Base-by-base conservation (phyloP, 2,888 invertebrate species). In the Eucera pruinosa region DNA sequence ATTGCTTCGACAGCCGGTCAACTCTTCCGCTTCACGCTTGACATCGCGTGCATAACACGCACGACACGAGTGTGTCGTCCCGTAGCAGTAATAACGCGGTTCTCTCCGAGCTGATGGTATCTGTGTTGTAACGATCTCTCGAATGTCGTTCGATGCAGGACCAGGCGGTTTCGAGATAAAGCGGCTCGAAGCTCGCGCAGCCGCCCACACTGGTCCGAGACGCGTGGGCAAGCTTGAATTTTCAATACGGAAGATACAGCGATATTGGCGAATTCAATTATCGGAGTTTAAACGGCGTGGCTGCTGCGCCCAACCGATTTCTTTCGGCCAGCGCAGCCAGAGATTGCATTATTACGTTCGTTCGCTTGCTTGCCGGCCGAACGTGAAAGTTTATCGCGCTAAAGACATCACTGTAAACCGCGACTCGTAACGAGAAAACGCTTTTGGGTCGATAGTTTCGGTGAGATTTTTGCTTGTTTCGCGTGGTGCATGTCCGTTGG, bases 261-360 rank as follows among this genome's bases (percentile, higher is more conserved):
- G 65, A 75, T 69, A 75, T 62, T 27, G 69, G 50, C 20, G 62
- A 75, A 76, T 78, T 78, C 78, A 75, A 78, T 78, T 78, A 78
- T 70, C 61, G 41, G 15, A 33, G n/a, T 50, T 75, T 75, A 70
- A 78, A 66, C 69, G 50, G 36, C 23, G 36, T 23, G 64, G 36
- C 23, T 50, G 36, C 50, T 50, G 48, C 20, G 13, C 47, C 13
- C 23, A 9, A 30, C 2, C 13, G 41, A 39, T 39, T 45, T 60
- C 43, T 66, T 72, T 48, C 39, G 15, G 9, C 7, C 45, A 3
- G 23, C 5, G 13, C 23, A 11, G 2, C 39, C 39, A 20, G 52
- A 20, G 41, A 61, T 54, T 15, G 13, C 27, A 20, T 41, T 50
- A 27, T 55, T 69, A n/a, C 55, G 55, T 20, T 15, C 41, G 39